Base-by-base conservation (phyloP, 1,140 invertebrate species). In the Dendroctonus ponderosae region DNA sequence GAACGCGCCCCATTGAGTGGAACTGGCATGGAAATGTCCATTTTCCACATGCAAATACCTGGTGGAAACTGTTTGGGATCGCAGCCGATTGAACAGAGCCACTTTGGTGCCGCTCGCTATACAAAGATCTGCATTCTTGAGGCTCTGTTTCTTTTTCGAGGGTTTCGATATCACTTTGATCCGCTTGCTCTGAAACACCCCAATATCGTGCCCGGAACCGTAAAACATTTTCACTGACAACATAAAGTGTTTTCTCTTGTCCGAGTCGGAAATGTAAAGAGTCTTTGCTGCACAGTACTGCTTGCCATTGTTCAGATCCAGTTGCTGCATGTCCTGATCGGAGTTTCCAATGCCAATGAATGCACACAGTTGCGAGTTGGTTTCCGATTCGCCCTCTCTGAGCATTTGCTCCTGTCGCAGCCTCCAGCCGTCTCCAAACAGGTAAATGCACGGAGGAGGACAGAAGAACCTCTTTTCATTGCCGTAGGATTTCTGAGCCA, bases 121-220 rank as follows among this genome's bases (percentile, higher is more conserved):
- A 82, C 98, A 99, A 71, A 99, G 84, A 81, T 99, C 98, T 11
- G 97, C 96, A 83, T 99, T 99, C 80, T 99, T 99, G 57, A 99
- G 83, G 41, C 96, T 98, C 79, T 99, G 98, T 77, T 99, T 99
- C 84, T 99, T 99, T 81, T 99, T 99, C 54, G 96, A 99, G 15
- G 98, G 97, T 79, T 99, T 99, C 43, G 96, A 99, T 77, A 99
- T 99, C 53, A 99, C 98, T 87, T 99, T 99, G 75, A 99, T 99
- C 70, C 97, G 84, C 80, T 98, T 98, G 76, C 96, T 98, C 80
- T 97, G 91, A 82, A 99, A 99, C 48, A 97, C 91, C 48, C 98
- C 98, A 76, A 99, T 96, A 79, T 99, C 96, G 79, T 98, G 94
- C 39, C 95, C 96, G 79, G 93, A 97, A 9, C 95, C 95, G 80